Conservation (phyloP, 2,113 vertebrate species). For the Mirounga angustirostris region DNA sequence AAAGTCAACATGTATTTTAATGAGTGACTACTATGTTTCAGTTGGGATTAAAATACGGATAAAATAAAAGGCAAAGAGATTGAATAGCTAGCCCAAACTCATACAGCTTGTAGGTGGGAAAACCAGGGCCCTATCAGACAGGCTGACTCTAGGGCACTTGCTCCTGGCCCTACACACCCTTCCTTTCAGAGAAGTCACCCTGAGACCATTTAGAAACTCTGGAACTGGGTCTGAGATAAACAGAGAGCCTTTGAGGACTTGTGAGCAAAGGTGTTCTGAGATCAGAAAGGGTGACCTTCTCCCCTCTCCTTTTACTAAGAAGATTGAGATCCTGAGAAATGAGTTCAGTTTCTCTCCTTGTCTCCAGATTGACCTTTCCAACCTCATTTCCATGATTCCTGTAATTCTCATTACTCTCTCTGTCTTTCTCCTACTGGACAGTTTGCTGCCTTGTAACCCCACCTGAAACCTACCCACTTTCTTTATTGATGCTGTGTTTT, state of each 20-base stretch:
- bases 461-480: neutral
- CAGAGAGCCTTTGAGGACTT: neutral
- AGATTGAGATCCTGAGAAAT: neutral
- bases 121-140: neutral
- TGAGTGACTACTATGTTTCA: conserved; percentile 26
- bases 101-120: neutral
- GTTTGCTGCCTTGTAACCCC: neutral
- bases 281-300: neutral
- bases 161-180: neutral
- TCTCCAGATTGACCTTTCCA: neutral
- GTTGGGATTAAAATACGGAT: neutral
- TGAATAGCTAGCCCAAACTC: neutral
- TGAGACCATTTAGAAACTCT: neutral
- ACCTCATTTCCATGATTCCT: neutral
- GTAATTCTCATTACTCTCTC: neutral
- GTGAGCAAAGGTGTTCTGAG: neutral
- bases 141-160: neutral
- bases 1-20: conserved; percentile 58
- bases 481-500: neutral
- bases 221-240: neutral
- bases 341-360: neutral
- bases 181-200: neutral
- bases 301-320: neutral
- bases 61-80: neutral
- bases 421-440: neutral